A percentile compares a stretch with the other conserved stretches of the same genome.
These are phyloP conservation scores for Cebus imitator DNA, from an alignment of 2,113 vertebrate species.

Conservation along the genomic window DNA sequence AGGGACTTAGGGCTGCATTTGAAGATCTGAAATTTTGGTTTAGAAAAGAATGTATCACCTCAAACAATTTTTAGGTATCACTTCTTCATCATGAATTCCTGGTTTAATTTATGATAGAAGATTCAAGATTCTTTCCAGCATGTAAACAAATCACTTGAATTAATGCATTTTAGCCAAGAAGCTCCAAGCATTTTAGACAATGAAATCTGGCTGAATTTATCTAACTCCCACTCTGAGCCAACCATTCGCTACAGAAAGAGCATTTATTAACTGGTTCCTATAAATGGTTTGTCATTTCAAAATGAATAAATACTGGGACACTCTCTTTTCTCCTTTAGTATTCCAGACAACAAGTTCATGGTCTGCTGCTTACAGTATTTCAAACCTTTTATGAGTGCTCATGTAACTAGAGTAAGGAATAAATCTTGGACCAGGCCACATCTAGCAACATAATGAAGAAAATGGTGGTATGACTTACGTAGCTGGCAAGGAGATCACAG, in stretches of 20 bases:
- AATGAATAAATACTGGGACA: slow-evolving; percentile 2
- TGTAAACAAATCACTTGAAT: slow-evolving; percentile 45
- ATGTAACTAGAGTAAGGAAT: slow-evolving; percentile 36
- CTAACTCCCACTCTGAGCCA: not conserved
- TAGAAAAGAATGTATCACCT: not conserved
- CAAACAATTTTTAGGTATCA: not conserved
- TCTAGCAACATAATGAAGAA: not conserved
- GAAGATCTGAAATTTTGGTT: slow-evolving; percentile 1
- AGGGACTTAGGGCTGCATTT: not conserved
- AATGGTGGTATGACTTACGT: not conserved
- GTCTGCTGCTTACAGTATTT: slow-evolving; percentile 47
- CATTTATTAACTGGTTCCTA: slow-evolving; percentile 22
- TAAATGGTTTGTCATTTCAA: slow-evolving; percentile 30
- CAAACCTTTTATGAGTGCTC: slow-evolving; percentile 39
- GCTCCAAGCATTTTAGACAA: not conserved
- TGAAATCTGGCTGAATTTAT: slow-evolving; percentile 45
- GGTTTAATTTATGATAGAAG: slow-evolving; percentile 47
- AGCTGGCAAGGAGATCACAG: not conserved
- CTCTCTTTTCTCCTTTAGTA: slow-evolving; percentile 20
- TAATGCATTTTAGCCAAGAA: slow-evolving; percentile 26
- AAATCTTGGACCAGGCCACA: not conserved
- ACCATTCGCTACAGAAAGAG: not conserved
- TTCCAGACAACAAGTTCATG: slow-evolving; percentile 17
- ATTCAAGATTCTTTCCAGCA: slow-evolving; percentile 8
- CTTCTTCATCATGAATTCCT: slow-evolving; percentile 25